Base-by-base conservation (phyloP, 2,888 invertebrate genomes). In the Arctia plantaginis region DNA sequence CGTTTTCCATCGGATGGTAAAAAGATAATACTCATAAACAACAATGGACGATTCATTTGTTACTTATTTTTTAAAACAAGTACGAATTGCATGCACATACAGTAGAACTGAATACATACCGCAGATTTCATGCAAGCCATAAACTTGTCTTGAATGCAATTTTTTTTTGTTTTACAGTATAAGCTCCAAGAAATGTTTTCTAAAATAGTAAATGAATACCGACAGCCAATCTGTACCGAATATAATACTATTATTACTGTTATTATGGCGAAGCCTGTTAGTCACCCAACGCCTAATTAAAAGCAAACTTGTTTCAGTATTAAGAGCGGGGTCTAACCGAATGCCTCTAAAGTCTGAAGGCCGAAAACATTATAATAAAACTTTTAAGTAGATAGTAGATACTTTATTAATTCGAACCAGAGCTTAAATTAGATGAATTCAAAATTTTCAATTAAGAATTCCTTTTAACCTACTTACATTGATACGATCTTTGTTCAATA, bases 391-490 rank as follows among this genome's bases (percentile, higher is more conserved):
- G 71, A 71, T 68, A 77, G 35, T 71, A 75, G 59, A 75, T 76
- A 78, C 79, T 85, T 84, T 70, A 80, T 76, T 76, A 82, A 78
- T 79, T 75, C 69, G 47, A 74, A 80, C 77, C 67, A 66, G 27
- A 73, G 51, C 72, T 66, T 71, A 82, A 84, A 82, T 84, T 77
- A 85, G 66, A 79, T 84, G 76, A 80, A 72, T 76, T 76, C 74
- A 74, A 85, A 82, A 82, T 82, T 82, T 80, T 74, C 78, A 84
- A 84, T 82, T 82, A 82, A 77, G 76, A 84, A 82, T 84, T 66
- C 84, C 80, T 79, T 85, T 85, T 82, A 82, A 74, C 77, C 79
- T 80, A 77, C 84, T 85, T 85, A 78, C n/a, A n/a, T n/a, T n/a
- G n/a, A n/a, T n/a, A n/a, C n/a, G n/a, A n/a, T n/a, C n/a, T n/a